phyloP scores from a whole-genome alignment of 2,888 invertebrate species.

The Diloba caeruleocephala region DNA sequence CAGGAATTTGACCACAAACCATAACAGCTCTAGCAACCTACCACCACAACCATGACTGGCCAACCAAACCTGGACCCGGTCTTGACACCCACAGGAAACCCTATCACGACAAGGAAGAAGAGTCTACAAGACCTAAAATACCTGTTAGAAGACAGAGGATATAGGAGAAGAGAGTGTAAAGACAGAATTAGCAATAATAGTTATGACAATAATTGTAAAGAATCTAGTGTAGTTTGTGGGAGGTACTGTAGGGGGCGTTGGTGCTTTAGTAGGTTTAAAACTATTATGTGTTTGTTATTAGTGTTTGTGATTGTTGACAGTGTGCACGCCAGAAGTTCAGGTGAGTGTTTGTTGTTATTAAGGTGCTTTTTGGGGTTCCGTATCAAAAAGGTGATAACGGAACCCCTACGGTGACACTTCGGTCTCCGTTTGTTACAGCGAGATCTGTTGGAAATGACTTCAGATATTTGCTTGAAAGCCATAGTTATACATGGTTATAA shows the following conservation, averaged over 20 bases:
- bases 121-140: slow-evolving; percentile 82
- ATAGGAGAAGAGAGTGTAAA: slow-evolving; percentile 61
- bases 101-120: slow-evolving; percentile 72
- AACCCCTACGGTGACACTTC: too few relatives aligned
- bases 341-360: slow-evolving; percentile 63
- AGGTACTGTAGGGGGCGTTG: slow-evolving; percentile 70
- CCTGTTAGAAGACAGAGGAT: slow-evolving; percentile 84
- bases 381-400: too few relatives aligned
- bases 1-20: slow-evolving; percentile 74
- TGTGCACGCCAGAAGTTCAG: slow-evolving; percentile 82
- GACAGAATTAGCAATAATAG: slow-evolving; percentile 74
- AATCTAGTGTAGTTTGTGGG: slow-evolving; percentile 63
- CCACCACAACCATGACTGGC: slow-evolving; percentile 68
- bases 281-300: slow-evolving; percentile 78
- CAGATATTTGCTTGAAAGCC: too few relatives aligned
- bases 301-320: slow-evolving; percentile 74
- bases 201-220: slow-evolving; percentile 70
- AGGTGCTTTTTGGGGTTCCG: too few relatives aligned
- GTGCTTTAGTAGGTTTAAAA: slow-evolving; percentile 82
- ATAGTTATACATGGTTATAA: too few relatives aligned
- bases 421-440: too few relatives aligned
- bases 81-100: slow-evolving; percentile 74
- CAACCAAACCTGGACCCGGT: slow-evolving; percentile 51
- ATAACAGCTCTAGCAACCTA: slow-evolving; percentile 44
- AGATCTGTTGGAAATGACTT: too few relatives aligned